These are phyloP conservation scores for Caenorhabditis inopinata DNA, from an alignment of 1,140 invertebrate species.

Conservation along the genomic window DNA sequence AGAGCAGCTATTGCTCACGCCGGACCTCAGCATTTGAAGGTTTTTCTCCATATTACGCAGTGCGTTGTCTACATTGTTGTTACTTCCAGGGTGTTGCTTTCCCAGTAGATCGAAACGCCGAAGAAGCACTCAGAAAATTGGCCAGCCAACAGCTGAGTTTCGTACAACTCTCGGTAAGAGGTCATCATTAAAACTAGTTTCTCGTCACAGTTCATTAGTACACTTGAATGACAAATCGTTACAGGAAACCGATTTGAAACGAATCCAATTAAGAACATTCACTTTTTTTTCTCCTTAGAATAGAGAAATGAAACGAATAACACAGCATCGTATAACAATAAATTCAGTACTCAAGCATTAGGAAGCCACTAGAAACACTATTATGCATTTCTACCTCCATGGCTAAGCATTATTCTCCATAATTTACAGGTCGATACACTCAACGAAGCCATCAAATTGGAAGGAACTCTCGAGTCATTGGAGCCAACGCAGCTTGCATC, in stretches of 20 bases:
- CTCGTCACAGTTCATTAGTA: too few species aligned
- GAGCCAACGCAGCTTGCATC: conserved; percentile 47
- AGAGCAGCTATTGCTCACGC: conserved; percentile 37
- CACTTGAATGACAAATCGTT: too few species aligned
- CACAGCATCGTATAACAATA: too few species aligned
- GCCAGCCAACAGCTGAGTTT: conserved; percentile 70
- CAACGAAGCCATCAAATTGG: conserved; percentile 65
- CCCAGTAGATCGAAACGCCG: conserved; percentile 81
- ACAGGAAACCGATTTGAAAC: background rate
- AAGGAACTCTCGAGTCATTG: conserved; percentile 47
- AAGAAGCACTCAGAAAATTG: conserved; percentile 74
- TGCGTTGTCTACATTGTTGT: too few species aligned
- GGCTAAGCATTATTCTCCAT: background rate
- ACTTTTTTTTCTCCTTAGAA: too few species aligned
- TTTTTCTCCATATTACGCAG: too few species aligned
- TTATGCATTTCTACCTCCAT: background rate
- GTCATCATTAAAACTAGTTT: too few species aligned
- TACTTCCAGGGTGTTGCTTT: conserved; percentile 88
- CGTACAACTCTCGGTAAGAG: conserved; percentile 70
- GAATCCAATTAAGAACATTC: background rate
- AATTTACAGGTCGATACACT: conserved; percentile 57
- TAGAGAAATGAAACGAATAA: too few species aligned
- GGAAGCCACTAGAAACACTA: too few species aligned
- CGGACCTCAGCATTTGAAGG: conserved; percentile 44
- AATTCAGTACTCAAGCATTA: too few species aligned